These are phyloP conservation scores for Zootoca vivipara DNA, from an alignment of 2,113 vertebrate genomes.

Conservation along the genomic window DNA sequence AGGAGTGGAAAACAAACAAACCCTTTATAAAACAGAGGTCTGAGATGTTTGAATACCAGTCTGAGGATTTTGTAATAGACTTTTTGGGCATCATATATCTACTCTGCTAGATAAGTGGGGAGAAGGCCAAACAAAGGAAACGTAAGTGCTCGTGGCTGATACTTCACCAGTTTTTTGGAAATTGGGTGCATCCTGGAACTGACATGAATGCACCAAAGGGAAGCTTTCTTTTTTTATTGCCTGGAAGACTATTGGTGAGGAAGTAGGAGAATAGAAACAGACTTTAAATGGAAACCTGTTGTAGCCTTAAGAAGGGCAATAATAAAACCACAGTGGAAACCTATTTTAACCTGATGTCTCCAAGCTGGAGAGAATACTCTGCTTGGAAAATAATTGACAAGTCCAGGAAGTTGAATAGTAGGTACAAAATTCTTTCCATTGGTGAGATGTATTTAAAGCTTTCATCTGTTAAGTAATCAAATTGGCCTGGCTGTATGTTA, in stretches of 20 bases:
- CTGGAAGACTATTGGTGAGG: background rate
- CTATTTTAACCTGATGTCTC: background rate
- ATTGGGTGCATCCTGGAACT: background rate
- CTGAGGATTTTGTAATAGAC: background rate
- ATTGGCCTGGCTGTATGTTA: background rate
- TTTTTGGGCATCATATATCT: background rate
- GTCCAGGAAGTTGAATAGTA: background rate
- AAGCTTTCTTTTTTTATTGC: background rate
- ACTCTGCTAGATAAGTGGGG: background rate
- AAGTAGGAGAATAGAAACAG: background rate
- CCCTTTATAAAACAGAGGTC: background rate
- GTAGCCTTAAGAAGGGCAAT: no score
- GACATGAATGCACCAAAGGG: background rate
- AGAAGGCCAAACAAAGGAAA: background rate
- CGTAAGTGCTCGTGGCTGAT: no score
- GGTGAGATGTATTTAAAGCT: background rate
- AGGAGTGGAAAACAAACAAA: background rate
- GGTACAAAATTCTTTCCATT: background rate
- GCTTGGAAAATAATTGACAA: background rate
- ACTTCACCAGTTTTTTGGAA: background rate
- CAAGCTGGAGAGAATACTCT: background rate
- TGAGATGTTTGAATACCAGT: no score
- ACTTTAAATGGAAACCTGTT: background rate
- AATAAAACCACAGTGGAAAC: background rate
- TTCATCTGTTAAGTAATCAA: background rate